Base-by-base conservation (phyloP, 1,140 invertebrate species). In the Plutomurus gul region DNA sequence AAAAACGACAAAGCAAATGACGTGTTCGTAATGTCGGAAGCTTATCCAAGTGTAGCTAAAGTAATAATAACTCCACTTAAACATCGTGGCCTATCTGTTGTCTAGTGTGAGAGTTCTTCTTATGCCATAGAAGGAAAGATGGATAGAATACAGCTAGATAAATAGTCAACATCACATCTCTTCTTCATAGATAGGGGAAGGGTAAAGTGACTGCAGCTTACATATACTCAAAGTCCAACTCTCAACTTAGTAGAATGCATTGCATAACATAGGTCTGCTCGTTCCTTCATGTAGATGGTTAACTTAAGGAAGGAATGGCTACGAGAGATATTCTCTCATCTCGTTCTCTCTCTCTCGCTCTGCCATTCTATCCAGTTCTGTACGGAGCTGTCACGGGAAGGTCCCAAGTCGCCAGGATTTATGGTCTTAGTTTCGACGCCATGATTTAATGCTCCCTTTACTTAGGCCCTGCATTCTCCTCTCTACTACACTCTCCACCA, bases 351-450 rank as follows among this genome's bases (percentile, higher is more conserved):
- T 65, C 25, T 65, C 11, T 65, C 20, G n/a, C 43, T 65, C 22
- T 65, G 56, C 30, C 56, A 27, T 65, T 30, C 56, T 65, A 65
- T 65, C 56, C 56, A 33, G 56, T 65, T 65, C 56, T 65, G 25
- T 33, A 16, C 56, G 76, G 78, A 75, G 80, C 75, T 83, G 82
- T 83, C 82, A 83, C 75, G 78, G 77, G 75, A 77, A 81, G 78
- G 82, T 83, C 82, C 80, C 82, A 83, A 83, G 82, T 83, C 82
- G 82, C 78, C 72, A 73, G 81, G 77, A 83, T 83, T 83, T 83
- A 83, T 83, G 78, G 78, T 49, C 75, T 83, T 80, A 80, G 82
- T 83, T 83, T 81, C 77, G 82, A 83, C 80, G 82, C 82, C 82
- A 83, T 83, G 82, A 83, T 83, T 83, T 83, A 83, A 75, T 77